Base-by-base conservation (phyloP, 2,113 vertebrate species). In the Chionis minor region DNA sequence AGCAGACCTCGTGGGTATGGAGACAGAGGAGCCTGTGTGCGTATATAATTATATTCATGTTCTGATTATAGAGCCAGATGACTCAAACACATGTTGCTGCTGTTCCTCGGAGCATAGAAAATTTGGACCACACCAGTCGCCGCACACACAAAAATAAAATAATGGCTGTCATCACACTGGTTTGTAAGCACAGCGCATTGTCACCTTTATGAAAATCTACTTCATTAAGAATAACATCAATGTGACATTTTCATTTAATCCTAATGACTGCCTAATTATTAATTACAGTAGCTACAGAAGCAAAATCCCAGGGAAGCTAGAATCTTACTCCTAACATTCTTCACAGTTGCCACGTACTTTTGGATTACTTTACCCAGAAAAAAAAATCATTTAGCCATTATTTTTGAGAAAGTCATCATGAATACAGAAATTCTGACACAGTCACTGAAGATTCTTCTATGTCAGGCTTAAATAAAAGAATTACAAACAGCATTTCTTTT, bases 41-140 rank as follows among this genome's bases (percentile, higher is more conserved):
- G 24, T 77, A 1, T 91, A 18, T 95, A 90, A 95, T 94, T 92
- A 90, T 40, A 61, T n/a, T 75, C 58, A 2, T 85, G 73, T 94
- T 80, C 89, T 81, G 51, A 93, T 90, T 87, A 86, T 47, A 67
- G 13, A 78, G 90, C 81, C 96, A 96, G 87, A 94, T 92, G 91
- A 92, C 87, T 95, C 81, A 27, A 90, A 66, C 96, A 91, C 95
- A 61, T 95, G 91, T 91, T 96, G 95, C 95, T 95, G 89, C 92
- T 87, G 49, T 91, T 97, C 87, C 94, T 88, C 71, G 58, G 66
- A 96, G 81, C 86, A 24, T 4, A 92, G 74, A 62, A 95, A 95
- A 94, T 79, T 69, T 62, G 38, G 87, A 88, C 78, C 87, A 88
- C 79, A 88, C 28, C 27, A 80, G 61, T 79, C 4, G 1, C 81